Percentiles rank a stretch among this genome's conserved stretches.
phyloP scores from a whole-genome alignment of 1,140 invertebrate species.

The Micrasema longulum region DNA sequence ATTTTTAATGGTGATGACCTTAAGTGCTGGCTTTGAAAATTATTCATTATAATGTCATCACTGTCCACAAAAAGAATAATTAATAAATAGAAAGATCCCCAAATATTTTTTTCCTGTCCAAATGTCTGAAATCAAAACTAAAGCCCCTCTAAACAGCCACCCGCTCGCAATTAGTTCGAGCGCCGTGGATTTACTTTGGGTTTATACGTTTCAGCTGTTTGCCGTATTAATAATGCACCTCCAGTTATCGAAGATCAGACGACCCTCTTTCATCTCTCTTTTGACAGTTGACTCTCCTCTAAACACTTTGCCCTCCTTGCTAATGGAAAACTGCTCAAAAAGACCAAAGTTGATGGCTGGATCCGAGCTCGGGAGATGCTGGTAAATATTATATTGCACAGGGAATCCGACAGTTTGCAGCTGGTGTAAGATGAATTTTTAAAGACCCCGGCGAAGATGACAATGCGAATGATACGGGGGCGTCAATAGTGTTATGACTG shows the following conservation, averaged over 20 bases:
- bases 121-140: constrained; percentile 9
- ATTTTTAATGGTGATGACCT: too few relatives aligned
- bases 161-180: constrained; percentile 32
- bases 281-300: constrained; percentile 51
- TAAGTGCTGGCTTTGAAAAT: too few relatives aligned
- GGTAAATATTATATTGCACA: constrained; percentile 26
- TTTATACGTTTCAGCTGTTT: constrained; percentile 46
- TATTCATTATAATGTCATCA: too few relatives aligned
- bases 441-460: constrained; percentile 9
- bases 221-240: constrained; percentile 51
- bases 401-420: constrained; percentile 14
- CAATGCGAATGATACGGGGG: constrained; percentile 15
- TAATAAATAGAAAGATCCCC: too few relatives aligned
- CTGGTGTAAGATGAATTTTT: constrained; percentile 21
- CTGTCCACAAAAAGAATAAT: too few relatives aligned
- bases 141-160: constrained; percentile 17
- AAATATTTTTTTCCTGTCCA: neutral
- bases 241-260: constrained; percentile 41
- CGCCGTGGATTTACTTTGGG: constrained; percentile 35
- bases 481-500: constrained; percentile 21
- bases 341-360: constrained; percentile 39
- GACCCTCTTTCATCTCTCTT: constrained; percentile 41
- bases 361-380: neutral
- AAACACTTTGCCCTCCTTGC: constrained; percentile 46
- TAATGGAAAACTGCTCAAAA: constrained; percentile 52